These are phyloP conservation scores for Himalopsyche tibetana DNA, from an alignment of 2,888 invertebrate genomes.

Conservation along the genomic window DNA sequence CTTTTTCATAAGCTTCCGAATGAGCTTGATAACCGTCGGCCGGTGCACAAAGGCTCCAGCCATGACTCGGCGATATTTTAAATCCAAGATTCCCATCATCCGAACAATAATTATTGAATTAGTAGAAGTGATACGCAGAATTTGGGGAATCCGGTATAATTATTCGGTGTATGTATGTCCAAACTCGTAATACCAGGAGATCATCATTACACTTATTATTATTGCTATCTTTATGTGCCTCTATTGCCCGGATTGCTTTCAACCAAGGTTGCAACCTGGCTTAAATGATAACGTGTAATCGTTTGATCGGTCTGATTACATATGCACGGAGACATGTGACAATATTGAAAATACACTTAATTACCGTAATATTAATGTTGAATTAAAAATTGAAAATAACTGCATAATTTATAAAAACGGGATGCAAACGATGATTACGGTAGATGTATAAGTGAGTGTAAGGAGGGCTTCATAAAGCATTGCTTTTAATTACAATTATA, in stretches of 20 bases:
- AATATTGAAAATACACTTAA: no score
- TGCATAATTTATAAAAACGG: no score
- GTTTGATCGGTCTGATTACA: no score
- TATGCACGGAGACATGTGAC: no score
- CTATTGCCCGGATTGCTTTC: background rate
- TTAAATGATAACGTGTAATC: background rate
- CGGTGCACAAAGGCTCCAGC: constrained; percentile 53
- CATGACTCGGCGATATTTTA: constrained; percentile 63
- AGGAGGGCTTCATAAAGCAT: no score
- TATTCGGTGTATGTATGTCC: constrained; percentile 43
- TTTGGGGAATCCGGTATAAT: constrained; percentile 62
- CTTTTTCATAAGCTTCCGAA: constrained; percentile 34
- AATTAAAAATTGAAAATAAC: no score
- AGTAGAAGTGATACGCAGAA: constrained; percentile 65
- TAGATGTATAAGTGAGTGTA: no score
- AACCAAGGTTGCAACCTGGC: background rate
- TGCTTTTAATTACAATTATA: no score
- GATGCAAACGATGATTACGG: no score
- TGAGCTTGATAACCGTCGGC: constrained; percentile 47
- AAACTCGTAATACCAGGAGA: background rate
- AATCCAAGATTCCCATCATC: constrained; percentile 62
- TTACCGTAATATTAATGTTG: no score
- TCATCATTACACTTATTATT: background rate
- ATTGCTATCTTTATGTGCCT: background rate
- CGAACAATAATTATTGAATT: constrained; percentile 64